A percentile compares a stretch with the other conserved stretches of the same genome.
phyloP scores from a whole-genome alignment of 2,888 invertebrate genomes.

The Caenorhabditis virilis region DNA sequence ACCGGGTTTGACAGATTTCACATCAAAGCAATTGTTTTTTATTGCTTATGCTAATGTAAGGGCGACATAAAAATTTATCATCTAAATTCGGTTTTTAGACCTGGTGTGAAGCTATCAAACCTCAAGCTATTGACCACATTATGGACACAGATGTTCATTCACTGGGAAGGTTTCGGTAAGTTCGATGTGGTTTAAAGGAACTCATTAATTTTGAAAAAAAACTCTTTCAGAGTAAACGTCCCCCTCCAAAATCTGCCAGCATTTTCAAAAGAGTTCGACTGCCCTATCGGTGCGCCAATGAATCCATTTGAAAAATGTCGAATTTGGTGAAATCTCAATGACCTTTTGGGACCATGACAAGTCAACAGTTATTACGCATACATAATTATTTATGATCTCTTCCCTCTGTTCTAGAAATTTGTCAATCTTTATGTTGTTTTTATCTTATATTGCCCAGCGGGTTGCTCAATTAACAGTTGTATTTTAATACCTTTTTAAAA shows the following conservation, averaged over 20 bases:
- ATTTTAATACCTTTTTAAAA: no score
- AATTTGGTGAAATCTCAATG: constrained; percentile 52
- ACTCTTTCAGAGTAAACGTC: constrained; percentile 18
- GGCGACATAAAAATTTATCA: not conserved
- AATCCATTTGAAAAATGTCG: constrained; percentile 67
- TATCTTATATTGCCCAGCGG: constrained; percentile 6
- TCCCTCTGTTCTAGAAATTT: not conserved
- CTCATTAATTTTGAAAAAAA: not conserved
- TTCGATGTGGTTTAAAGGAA: not conserved
- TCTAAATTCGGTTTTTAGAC: constrained; percentile 44
- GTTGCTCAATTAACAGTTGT: not conserved
- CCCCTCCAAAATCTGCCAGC: constrained; percentile 51
- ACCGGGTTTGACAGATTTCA: constrained; percentile 69
- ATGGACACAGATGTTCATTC: constrained; percentile 59
- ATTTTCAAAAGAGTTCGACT: constrained; percentile 66
- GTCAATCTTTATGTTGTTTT: not conserved
- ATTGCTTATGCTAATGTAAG: constrained; percentile 69
- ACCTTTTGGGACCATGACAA: not conserved
- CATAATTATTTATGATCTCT: no score
- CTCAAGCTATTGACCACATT: constrained; percentile 55
- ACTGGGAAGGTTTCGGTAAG: constrained; percentile 52
- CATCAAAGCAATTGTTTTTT: constrained; percentile 71
- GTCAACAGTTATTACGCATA: no score
- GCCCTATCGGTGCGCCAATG: constrained; percentile 65
- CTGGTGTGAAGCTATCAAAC: constrained; percentile 59